Percentiles rank a stretch among this genome's conserved stretches.
Evolutionary conservation across 2,888 invertebrate species (phyloP).

Genomic region (Lasioglossum vierecki): DNA sequence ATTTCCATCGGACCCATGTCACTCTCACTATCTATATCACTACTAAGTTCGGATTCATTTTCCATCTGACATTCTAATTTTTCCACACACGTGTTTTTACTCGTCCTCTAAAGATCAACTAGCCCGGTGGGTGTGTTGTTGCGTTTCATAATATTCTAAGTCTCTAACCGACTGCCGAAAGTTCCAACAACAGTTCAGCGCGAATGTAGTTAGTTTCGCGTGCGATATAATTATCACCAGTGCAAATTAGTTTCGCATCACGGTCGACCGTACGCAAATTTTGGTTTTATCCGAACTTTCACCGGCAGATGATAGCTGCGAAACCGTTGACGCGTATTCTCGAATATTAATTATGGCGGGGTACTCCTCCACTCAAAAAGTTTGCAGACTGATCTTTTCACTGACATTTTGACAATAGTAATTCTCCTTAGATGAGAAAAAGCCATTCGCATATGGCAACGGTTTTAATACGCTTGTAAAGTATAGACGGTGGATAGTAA

Average conservation of each 20-base stretch:
- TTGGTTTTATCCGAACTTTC: neutral
- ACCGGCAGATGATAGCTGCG: neutral
- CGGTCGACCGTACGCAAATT: neutral
- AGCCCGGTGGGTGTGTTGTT: neutral
- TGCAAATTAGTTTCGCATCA: neutral
- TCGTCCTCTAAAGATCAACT: neutral
- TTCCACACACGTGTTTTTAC: too few relatives aligned
- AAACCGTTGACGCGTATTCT: neutral
- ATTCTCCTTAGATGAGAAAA: neutral
- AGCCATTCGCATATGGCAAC: neutral
- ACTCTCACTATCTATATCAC: too few relatives aligned
- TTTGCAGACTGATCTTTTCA: neutral
- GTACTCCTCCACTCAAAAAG: neutral
- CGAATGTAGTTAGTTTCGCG: neutral
- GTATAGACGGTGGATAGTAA: too few relatives aligned
- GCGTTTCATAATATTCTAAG: neutral
- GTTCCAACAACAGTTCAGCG: neutral
- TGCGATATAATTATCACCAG: neutral
- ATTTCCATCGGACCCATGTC: too few relatives aligned
- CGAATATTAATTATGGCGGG: neutral
- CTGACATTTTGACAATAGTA: neutral
- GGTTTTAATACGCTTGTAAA: neutral
- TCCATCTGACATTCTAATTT: too few relatives aligned
- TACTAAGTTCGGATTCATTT: too few relatives aligned
- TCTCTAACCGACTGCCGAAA: neutral